A percentile compares a stretch with the other conserved stretches of the same genome.
Evolutionary conservation across 2,113 vertebrate species (phyloP).

Genomic region (Gasterosteus aculeatus): DNA sequence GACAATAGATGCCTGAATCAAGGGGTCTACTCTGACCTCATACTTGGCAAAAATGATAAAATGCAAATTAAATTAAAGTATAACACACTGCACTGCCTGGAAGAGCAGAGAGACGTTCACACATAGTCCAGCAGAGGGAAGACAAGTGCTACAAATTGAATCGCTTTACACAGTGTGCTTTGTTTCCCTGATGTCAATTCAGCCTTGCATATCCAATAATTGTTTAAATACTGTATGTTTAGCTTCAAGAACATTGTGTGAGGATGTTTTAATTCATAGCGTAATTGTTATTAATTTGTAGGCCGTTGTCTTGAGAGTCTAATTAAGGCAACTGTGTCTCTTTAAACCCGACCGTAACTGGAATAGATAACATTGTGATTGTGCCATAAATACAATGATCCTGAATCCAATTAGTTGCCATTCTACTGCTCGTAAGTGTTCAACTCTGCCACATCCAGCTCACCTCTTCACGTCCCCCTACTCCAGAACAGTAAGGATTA

Average conservation of each 20-base stretch:
- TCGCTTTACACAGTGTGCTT: constrained; percentile 12
- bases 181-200: constrained; percentile 34
- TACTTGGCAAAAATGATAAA: neutral
- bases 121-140: constrained; percentile 74
- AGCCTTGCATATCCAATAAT: constrained; percentile 7
- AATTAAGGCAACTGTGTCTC: constrained; percentile 24
- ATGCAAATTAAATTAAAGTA: neutral
- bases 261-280: constrained; percentile 29
- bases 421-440: constrained; percentile 37
- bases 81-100: neutral
- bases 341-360: constrained; percentile 42
- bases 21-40: too few species aligned
- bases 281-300: constrained; percentile 45
- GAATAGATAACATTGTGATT: constrained; percentile 39
- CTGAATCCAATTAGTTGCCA: constrained; percentile 53
- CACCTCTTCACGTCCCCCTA: constrained; percentile 55
- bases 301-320: constrained; percentile 15
- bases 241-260: neutral
- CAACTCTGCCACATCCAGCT: constrained; percentile 48
- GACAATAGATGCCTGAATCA: neutral
- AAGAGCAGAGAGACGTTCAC: neutral
- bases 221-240: constrained; percentile 10
- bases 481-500: constrained; percentile 62
- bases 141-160: constrained; percentile 50
- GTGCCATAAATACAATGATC: constrained; percentile 50